A percentile compares a stretch with the other conserved stretches of the same genome.
Conservation (phyloP, 2,797 vertebrate genomes). For the Manis crassicaudata region DNA sequence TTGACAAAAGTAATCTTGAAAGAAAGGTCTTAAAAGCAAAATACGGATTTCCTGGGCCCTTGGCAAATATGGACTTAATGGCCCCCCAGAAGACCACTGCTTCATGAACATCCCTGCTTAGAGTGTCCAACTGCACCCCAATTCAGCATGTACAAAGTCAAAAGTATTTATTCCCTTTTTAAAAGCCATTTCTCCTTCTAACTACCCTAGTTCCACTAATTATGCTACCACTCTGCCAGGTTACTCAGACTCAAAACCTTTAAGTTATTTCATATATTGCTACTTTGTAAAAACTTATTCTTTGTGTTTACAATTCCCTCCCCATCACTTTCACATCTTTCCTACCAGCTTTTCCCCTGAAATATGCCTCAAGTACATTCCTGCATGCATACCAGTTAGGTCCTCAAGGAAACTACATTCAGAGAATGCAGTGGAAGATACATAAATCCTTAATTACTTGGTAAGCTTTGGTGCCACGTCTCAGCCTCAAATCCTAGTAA, state of each 20-base stretch:
- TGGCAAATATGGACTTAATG: neutral
- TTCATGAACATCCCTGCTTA: neutral
- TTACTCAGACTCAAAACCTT: neutral
- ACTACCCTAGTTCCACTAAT: neutral
- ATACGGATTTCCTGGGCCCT: neutral
- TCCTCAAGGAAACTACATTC: neutral
- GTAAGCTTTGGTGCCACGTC: neutral
- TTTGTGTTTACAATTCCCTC: neutral
- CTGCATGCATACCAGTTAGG: neutral
- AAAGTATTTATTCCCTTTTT: neutral
- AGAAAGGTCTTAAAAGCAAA: neutral
- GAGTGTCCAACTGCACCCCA: neutral
- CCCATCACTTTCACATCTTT: neutral
- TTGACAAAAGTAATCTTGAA: constrained; percentile 3
- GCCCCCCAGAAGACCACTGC: neutral
- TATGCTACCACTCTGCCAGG: neutral
- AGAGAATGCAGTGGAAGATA: neutral
- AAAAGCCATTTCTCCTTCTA: neutral
- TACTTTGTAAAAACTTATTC: neutral
- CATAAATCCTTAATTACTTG: neutral
- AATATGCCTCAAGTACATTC: neutral
- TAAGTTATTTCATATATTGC: neutral
- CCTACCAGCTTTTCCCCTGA: neutral
- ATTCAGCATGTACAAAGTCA: neutral
- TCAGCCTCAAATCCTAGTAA: constrained; percentile 6